phyloP scores from a whole-genome alignment of 1,140 invertebrate species.

The Penaeus chinensis region DNA sequence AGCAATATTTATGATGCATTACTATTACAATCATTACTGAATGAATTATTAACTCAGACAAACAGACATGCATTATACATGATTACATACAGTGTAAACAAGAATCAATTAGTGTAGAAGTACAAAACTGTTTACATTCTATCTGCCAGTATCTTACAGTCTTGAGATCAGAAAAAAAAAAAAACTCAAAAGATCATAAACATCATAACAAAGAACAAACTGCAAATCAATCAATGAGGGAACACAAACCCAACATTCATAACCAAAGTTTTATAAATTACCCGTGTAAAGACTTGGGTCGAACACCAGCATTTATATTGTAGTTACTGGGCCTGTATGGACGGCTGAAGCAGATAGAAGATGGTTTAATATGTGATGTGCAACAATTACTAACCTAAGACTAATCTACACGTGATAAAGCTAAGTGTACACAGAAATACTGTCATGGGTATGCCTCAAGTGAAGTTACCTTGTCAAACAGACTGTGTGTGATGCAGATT shows the following conservation, averaged over 20 bases:
- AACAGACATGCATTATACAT: too few relatives aligned
- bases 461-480: too few relatives aligned
- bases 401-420: background rate
- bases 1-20: too few relatives aligned
- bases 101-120: too few relatives aligned
- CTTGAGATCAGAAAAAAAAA: too few relatives aligned
- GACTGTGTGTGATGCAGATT: too few relatives aligned
- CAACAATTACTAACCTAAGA: background rate
- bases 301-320: background rate
- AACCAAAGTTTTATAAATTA: background rate
- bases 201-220: background rate
- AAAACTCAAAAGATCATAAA: background rate
- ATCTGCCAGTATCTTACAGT: too few relatives aligned
- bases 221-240: background rate
- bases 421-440: background rate
- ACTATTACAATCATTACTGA: too few relatives aligned
- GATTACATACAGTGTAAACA: too few relatives aligned
- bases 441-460: too few relatives aligned
- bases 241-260: background rate
- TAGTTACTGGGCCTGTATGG: conserved; percentile 18
- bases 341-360: conserved; percentile 17
- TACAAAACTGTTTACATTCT: too few relatives aligned
- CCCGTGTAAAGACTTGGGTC: conserved; percentile 28
- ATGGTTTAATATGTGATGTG: background rate
- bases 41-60: too few relatives aligned